These are phyloP conservation scores for Fregetta grallaria DNA, from an alignment of 2,113 vertebrate species.

Conservation along the genomic window DNA sequence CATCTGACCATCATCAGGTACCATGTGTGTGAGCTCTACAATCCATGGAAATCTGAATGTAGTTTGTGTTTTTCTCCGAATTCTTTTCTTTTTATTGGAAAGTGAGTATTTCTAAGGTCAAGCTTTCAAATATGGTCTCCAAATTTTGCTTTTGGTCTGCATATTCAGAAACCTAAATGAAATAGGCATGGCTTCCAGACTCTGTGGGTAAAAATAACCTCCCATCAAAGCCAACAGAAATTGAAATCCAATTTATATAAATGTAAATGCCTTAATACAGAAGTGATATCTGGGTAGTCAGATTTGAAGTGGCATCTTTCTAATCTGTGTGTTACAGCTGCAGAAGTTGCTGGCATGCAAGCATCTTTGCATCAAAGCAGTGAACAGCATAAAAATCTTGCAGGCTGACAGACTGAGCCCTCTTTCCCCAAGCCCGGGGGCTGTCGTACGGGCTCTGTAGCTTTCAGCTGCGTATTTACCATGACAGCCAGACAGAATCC, in stretches of 20 bases:
- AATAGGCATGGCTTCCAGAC: background rate
- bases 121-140: background rate
- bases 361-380: background rate
- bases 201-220: background rate
- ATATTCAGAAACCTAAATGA: background rate
- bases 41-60: background rate
- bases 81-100: background rate
- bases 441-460: background rate
- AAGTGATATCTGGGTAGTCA: background rate
- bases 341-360: background rate
- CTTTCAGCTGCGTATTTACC: background rate
- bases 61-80: background rate
- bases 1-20: background rate
- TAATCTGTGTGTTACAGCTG: background rate
- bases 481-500: background rate
- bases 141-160: background rate
- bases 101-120: background rate
- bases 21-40: background rate
- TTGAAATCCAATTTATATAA: background rate
- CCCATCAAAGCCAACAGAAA: background rate
- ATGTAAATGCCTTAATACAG: background rate
- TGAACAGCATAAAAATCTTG: fast-evolving
- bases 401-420: background rate
- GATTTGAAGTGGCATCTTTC: background rate
- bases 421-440: background rate